These are phyloP conservation scores for Bombus pyrosoma DNA, from an alignment of 1,140 invertebrate species.

Conservation along the genomic window DNA sequence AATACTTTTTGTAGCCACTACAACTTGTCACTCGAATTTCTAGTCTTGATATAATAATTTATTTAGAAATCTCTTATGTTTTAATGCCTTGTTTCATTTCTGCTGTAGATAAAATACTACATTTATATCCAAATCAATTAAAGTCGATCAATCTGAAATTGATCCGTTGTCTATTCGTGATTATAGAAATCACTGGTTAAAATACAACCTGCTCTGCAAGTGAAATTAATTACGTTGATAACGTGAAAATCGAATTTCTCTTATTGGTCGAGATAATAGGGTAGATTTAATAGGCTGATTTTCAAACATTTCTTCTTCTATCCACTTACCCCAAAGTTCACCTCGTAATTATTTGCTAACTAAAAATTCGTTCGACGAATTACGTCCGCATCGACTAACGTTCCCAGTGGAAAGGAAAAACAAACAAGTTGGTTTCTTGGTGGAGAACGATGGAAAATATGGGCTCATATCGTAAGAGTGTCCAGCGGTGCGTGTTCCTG, in stretches of 20 bases:
- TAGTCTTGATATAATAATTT: background rate
- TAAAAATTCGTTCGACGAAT: background rate
- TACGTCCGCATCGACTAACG: background rate
- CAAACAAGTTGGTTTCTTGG: background rate
- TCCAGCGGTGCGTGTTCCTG: background rate
- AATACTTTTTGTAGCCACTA: background rate
- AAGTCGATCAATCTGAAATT: background rate
- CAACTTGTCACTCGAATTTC: background rate
- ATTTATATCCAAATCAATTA: background rate
- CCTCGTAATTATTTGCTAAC: background rate
- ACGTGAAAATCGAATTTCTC: background rate
- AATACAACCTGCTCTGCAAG: too few species aligned
- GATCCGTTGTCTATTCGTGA: background rate
- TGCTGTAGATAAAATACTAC: background rate
- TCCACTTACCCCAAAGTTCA: background rate
- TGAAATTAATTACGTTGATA: background rate
- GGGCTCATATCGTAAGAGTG: background rate
- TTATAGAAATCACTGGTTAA: too few species aligned
- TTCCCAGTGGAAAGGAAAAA: background rate
- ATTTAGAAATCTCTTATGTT: background rate
- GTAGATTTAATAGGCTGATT: too few species aligned
- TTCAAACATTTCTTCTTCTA: too few species aligned
- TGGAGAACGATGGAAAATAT: background rate
- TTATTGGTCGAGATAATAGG: background rate
- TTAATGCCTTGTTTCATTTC: background rate